These are phyloP conservation scores for Hippasteria phrygiana DNA, from an alignment of 53 echinoderm and acorn worm genomes.

Conservation along the genomic window DNA sequence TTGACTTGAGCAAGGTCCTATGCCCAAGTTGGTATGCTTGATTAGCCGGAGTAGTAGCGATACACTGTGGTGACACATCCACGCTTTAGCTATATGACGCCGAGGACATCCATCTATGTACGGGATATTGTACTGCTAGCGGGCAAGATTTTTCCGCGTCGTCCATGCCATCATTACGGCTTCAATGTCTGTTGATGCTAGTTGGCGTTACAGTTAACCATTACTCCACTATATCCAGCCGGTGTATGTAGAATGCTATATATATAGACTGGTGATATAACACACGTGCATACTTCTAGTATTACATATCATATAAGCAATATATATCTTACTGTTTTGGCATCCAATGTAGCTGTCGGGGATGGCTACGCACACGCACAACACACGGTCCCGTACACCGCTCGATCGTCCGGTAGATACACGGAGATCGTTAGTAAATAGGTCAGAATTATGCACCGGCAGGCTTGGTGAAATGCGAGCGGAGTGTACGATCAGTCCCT, in stretches of 20 bases:
- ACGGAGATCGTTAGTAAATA: conserved; percentile 12
- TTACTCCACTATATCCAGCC: not conserved
- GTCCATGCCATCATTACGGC: conserved; percentile 20
- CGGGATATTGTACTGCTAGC: conserved; percentile 13
- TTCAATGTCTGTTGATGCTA: not conserved
- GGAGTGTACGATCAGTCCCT: conserved; percentile 2
- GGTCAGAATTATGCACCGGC: conserved; percentile 51
- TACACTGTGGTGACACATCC: not conserved
- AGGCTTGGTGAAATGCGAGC: conserved; percentile 20
- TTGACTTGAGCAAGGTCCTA: not conserved
- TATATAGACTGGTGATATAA: not conserved
- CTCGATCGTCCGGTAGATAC: not conserved
- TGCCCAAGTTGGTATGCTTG: not conserved
- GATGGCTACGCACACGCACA: not conserved
- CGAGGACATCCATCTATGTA: not conserved
- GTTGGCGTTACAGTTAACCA: not conserved
- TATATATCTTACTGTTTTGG: conserved; percentile 43
- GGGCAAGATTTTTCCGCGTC: conserved; percentile 18
- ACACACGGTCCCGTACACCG: too few relatives aligned
- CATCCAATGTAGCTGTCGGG: conserved; percentile 14
- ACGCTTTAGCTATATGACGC: not conserved
- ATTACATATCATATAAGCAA: conserved; percentile 35
- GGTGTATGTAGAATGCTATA: not conserved
- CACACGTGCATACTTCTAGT: conserved; percentile 43
- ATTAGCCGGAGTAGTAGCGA: not conserved